Evolutionary conservation across 2,797 vertebrate species (phyloP).

Genomic region (Manis crassicaudata): DNA sequence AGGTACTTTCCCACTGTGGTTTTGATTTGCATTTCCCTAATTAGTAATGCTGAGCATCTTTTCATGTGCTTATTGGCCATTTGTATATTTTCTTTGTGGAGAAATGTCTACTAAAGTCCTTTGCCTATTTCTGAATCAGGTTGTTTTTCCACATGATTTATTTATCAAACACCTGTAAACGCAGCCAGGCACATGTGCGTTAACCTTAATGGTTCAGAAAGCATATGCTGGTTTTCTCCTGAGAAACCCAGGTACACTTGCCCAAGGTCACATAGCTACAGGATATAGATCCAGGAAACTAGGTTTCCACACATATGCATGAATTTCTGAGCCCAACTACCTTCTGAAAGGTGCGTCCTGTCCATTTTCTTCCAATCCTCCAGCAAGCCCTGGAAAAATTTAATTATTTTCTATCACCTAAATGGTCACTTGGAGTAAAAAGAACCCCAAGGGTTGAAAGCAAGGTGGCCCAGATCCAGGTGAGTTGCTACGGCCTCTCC

Average conservation of each 20-base stretch:
- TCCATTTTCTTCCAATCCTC: not conserved
- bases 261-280: accelerated
- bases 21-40: not conserved
- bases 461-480: not conserved
- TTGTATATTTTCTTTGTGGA: not conserved
- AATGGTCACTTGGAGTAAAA: not conserved
- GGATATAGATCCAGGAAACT: not conserved
- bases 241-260: not conserved
- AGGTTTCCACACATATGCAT: not conserved
- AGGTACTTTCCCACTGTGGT: not conserved
- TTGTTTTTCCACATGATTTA: not conserved
- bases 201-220: not conserved
- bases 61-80: not conserved
- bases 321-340: not conserved
- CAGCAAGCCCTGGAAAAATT: not conserved
- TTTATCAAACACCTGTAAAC: not conserved
- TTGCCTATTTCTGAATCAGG: not conserved
- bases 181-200: not conserved
- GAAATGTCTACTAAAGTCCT: not conserved
- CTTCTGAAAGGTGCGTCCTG: not conserved
- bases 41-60: too few species aligned
- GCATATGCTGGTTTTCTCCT: not conserved
- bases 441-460: not conserved
- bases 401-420: not conserved
- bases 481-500: too few species aligned